Conservation (phyloP, 2,113 vertebrate genomes). For the Amphiprion percula region DNA sequence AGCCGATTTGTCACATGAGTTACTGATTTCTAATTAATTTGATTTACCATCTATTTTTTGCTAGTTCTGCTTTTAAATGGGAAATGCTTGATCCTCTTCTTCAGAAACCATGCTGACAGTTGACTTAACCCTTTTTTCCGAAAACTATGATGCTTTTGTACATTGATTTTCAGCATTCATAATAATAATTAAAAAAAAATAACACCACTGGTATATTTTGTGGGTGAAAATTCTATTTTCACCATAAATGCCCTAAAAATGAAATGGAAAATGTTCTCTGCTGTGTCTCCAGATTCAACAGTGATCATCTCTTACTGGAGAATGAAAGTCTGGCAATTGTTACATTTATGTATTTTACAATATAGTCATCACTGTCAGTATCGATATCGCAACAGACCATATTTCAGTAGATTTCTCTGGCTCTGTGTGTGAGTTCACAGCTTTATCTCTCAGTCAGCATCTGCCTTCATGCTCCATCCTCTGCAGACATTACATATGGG, state of each 20-base stretch:
- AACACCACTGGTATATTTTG: slow-evolving; percentile 23
- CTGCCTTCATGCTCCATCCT: slow-evolving; percentile 36
- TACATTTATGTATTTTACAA: slow-evolving; percentile 8
- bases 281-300: not conserved
- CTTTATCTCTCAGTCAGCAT: slow-evolving; percentile 37
- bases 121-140: slow-evolving; percentile 46
- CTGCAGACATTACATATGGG: slow-evolving; percentile 23
- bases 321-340: not conserved
- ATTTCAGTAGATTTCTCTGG: slow-evolving; percentile 1
- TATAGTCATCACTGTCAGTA: slow-evolving; percentile 1
- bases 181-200: slow-evolving; percentile 22
- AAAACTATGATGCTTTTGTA: slow-evolving; percentile 39
- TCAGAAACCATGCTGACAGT: slow-evolving; percentile 51
- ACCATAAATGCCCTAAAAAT: not conserved
- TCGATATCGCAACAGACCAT: not conserved
- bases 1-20: not conserved
- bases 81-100: slow-evolving; percentile 33
- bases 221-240: slow-evolving; percentile 23
- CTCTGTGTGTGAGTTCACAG: slow-evolving; percentile 1
- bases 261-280: not conserved
- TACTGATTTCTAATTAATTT: slow-evolving; percentile 19
- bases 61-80: slow-evolving; percentile 36
- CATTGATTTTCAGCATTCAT: slow-evolving; percentile 39
- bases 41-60: slow-evolving; percentile 8
- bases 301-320: not conserved